These are phyloP conservation scores for Thamnaconus septentrionalis DNA, from an alignment of 2,113 vertebrate genomes.

Conservation along the genomic window DNA sequence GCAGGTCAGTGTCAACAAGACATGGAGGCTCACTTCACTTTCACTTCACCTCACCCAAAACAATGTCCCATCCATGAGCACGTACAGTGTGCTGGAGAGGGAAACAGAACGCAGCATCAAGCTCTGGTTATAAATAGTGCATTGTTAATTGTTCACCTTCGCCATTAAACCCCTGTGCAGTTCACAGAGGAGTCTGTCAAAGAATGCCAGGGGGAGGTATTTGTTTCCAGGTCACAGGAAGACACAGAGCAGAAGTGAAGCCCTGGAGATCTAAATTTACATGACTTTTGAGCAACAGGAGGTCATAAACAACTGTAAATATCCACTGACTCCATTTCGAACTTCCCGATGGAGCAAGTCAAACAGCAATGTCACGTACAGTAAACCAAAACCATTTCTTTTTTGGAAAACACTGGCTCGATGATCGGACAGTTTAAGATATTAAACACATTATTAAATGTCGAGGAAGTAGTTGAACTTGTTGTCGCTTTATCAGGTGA, in stretches of 20 bases:
- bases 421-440: too few relatives aligned
- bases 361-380: not conserved
- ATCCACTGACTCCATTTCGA: not conserved
- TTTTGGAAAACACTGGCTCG: not conserved
- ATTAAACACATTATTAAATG: not conserved
- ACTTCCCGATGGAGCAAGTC: not conserved
- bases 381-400: not conserved
- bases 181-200: constrained; percentile 39
- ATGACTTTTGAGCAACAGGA: constrained; percentile 19
- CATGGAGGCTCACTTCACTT: too few relatives aligned
- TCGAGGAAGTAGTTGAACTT: too few relatives aligned
- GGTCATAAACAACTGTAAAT: constrained; percentile 28
- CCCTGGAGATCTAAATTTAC: constrained; percentile 43
- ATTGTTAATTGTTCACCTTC: constrained; percentile 77
- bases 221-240: constrained; percentile 52
- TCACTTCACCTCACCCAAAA: too few relatives aligned
- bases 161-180: constrained; percentile 4
- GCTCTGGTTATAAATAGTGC: constrained; percentile 71
- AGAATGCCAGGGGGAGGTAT: constrained; percentile 41
- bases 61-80: too few relatives aligned
- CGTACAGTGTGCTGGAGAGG: too few relatives aligned
- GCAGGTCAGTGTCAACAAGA: too few relatives aligned
- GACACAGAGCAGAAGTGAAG: constrained; percentile 12
- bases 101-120: constrained; percentile 19
- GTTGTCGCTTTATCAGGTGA: too few relatives aligned